A percentile compares a stretch with the other conserved stretches of the same genome.
Conservation (phyloP, 2,113 vertebrate species). For the Okapia johnstoni region DNA sequence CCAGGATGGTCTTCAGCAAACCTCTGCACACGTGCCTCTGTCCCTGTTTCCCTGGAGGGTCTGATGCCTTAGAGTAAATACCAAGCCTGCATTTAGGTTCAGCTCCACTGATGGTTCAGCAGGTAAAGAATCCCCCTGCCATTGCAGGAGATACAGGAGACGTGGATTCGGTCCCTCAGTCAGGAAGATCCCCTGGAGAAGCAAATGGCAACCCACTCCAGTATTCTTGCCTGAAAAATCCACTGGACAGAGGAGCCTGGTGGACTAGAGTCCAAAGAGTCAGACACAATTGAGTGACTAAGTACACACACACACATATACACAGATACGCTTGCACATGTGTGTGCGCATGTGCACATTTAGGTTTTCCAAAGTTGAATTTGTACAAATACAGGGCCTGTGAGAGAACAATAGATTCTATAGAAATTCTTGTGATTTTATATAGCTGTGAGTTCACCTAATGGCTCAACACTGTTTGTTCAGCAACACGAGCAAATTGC, state of each 20-base stretch:
- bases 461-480: not conserved
- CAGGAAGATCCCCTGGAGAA: not conserved
- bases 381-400: not conserved
- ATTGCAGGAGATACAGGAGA: not conserved
- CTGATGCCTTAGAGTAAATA: not conserved
- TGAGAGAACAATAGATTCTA: not conserved
- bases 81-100: not conserved
- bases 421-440: not conserved
- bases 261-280: not conserved
- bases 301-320: not conserved
- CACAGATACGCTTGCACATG: not conserved
- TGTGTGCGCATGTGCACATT: rapidly evolving
- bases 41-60: not conserved
- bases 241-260: not conserved
- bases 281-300: not conserved
- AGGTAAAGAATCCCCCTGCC: not conserved
- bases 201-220: not conserved
- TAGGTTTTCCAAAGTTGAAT: not conserved
- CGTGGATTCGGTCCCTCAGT: not conserved
- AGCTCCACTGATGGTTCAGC: not conserved
- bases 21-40: too few species aligned
- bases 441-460: not conserved
- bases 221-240: not conserved
- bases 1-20: rapidly evolving
- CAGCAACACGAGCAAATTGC: not conserved